Percentiles rank a stretch among this genome's conserved stretches.
Conservation (phyloP, 2,113 vertebrate genomes). For the Pristiophorus japonicus region DNA sequence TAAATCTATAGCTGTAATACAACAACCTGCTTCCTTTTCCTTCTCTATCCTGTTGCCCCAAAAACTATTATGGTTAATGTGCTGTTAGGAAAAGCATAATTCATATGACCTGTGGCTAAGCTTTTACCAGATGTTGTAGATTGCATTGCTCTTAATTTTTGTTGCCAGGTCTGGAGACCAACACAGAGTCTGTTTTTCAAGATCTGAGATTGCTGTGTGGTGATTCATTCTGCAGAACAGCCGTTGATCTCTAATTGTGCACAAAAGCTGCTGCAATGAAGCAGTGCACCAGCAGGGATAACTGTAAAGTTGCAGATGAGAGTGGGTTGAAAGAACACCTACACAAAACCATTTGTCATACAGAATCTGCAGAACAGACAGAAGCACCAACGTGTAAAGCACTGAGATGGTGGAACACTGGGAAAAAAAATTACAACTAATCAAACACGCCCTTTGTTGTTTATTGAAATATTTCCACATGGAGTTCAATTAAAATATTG, state of each 20-base stretch:
- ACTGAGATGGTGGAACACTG: conserved; percentile 1
- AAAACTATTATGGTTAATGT: neutral
- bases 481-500: neutral
- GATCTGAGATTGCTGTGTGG: conserved; percentile 47
- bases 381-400: neutral
- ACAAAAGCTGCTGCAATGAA: conserved; percentile 39
- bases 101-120: neutral
- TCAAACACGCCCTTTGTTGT: neutral
- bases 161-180: neutral
- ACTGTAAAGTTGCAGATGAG: conserved; percentile 38
- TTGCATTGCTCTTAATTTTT: neutral
- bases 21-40: neutral
- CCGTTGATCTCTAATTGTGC: conserved; percentile 39
- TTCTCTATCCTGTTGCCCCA: no score
- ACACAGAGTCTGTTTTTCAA: conserved; percentile 1
- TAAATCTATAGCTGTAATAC: neutral
- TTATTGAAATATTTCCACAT: neutral
- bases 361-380: conserved; percentile 26
- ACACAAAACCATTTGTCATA: conserved; percentile 31
- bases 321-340: conserved; percentile 33
- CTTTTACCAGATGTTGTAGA: neutral
- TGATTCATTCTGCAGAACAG: conserved; percentile 43
- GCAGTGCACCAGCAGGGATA: conserved; percentile 19
- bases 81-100: neutral
- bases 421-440: neutral